Base-by-base conservation (phyloP, 1,140 invertebrate species). In the Palaemon carinicauda region DNA sequence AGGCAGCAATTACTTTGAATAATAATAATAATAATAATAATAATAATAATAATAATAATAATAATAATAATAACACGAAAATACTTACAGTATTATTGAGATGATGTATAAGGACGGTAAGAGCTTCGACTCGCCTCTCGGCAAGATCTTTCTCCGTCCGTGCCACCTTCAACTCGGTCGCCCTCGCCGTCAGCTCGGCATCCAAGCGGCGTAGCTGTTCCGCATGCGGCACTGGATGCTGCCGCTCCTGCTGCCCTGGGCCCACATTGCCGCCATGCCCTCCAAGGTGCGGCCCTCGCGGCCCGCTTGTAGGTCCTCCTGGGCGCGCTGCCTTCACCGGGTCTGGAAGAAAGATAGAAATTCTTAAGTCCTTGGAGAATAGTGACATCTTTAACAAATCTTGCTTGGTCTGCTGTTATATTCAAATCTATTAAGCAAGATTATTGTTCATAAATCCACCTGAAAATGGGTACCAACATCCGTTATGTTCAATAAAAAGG, bases 301-400 rank as follows among this genome's bases (percentile, higher is more conserved):
- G 69, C 15, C 82, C 74, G 41, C 33, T 77, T 27, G 65, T 74
- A 3, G 52, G 81, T 27, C 81, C 41, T 15, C 51, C 82, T 50
- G 82, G 73, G 51, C 82, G 74, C 41, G 82, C 54, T 24, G 82
- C 82, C 82, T 85, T 85, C 54, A 85, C 82, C 14, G 82, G 82
- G 54, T 85, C 82, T 85, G 82, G 2, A 69, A 69, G 10, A 9
- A 21, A n/a, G n/a, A 51, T 21, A 50, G 31, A 19, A 51, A 4
- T 1, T 19, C 4, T 21, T 31, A 5, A 53, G 27, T 80, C 27
- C n/a, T 17, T 0, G n/a, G 21, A 41, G 17, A 17, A 31, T n/a
- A n/a, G n/a, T n/a, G n/a, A n/a, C n/a, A n/a, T n/a, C n/a, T n/a
- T n/a, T n/a, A n/a, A n/a, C n/a, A n/a, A n/a, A n/a, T n/a, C n/a